These are phyloP conservation scores for Hippocampus barbouri DNA, from an alignment of 2,113 vertebrate species.

Conservation along the genomic window DNA sequence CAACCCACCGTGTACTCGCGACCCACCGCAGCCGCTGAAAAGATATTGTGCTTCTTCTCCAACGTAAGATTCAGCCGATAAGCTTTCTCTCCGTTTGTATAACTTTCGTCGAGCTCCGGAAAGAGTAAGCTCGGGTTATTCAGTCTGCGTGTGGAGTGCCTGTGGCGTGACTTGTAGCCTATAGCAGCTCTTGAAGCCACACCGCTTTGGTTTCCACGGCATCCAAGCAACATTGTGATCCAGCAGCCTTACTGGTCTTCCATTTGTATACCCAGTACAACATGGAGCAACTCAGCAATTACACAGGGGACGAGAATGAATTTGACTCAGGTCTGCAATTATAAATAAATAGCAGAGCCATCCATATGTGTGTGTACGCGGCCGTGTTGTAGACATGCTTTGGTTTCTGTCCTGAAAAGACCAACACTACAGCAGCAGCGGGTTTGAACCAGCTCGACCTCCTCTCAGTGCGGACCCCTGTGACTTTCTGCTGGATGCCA, in stretches of 20 bases:
- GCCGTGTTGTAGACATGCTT: background rate
- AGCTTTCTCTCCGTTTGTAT: background rate
- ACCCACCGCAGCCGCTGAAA: background rate
- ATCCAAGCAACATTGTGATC: slow-evolving; percentile 45
- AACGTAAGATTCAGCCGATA: slow-evolving; percentile 8
- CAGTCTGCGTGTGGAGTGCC: too few species aligned
- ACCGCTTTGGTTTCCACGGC: slow-evolving; percentile 53
- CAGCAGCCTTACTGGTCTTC: slow-evolving; percentile 6
- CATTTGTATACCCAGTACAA: slow-evolving; percentile 15
- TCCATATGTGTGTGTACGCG: background rate
- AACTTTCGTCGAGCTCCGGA: background rate
- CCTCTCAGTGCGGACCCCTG: slow-evolving; percentile 41
- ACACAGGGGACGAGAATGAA: slow-evolving; percentile 32
- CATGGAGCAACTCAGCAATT: slow-evolving; percentile 47
- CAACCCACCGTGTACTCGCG: slow-evolving; percentile 26
- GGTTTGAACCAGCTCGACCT: background rate
- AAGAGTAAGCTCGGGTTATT: background rate
- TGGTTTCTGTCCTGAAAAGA: slow-evolving; percentile 32
- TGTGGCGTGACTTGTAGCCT: too few species aligned
- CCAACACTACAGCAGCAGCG: background rate
- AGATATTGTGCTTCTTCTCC: background rate
- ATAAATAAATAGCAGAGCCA: background rate
- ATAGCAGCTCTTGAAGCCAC: slow-evolving; percentile 5
- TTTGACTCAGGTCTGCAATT: slow-evolving; percentile 51
- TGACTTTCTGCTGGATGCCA: slow-evolving; percentile 61